A percentile compares a stretch with the other conserved stretches of the same genome.
These are phyloP conservation scores for Jacana jacana DNA, from an alignment of 2,113 vertebrate genomes.

Conservation along the genomic window DNA sequence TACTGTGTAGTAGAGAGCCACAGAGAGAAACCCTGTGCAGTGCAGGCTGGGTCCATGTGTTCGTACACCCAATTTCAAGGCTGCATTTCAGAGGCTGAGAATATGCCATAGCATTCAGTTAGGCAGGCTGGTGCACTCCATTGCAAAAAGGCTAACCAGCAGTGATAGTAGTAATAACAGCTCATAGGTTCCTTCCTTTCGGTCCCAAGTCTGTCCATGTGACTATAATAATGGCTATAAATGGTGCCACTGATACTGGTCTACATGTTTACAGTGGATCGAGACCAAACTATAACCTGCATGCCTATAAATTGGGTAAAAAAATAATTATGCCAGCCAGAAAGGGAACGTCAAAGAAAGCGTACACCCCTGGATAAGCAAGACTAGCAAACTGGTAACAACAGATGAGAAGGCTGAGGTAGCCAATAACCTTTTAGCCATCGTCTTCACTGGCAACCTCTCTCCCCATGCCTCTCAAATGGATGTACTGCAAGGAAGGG, in stretches of 20 bases:
- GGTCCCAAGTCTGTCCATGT: background rate
- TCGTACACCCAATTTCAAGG: rapidly evolving
- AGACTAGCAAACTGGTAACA: background rate
- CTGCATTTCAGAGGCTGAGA: background rate
- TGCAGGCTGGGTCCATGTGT: background rate
- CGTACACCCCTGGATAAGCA: background rate
- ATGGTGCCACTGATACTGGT: background rate
- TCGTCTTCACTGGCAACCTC: background rate
- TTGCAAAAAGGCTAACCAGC: background rate
- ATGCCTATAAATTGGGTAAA: background rate
- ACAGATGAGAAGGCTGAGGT: background rate
- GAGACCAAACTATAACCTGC: background rate
- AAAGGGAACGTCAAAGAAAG: background rate
- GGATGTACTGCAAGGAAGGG: background rate
- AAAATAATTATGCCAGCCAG: background rate
- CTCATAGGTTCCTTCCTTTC: background rate
- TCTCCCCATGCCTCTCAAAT: background rate
- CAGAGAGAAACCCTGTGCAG: background rate
- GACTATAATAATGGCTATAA: background rate
- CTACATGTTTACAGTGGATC: background rate
- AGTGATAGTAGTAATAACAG: background rate
- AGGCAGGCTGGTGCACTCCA: background rate
- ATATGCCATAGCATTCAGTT: background rate
- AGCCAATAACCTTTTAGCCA: background rate
- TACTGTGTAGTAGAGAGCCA: background rate